Evolutionary conservation across 2,113 vertebrate species (phyloP).

Genomic region (Paracanthobrama guichenoti): DNA sequence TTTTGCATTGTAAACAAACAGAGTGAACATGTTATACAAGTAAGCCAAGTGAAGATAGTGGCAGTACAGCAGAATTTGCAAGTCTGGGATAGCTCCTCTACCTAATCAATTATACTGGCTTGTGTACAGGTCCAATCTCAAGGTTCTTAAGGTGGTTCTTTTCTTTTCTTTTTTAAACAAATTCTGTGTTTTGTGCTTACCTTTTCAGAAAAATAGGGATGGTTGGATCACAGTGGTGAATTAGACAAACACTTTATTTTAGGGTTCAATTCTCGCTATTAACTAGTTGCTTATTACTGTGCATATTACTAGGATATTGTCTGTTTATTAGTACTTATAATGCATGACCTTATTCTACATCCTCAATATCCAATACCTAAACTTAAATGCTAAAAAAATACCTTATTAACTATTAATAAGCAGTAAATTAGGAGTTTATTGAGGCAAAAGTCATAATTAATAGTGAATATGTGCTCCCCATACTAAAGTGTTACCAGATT

Average conservation of each 20-base stretch:
- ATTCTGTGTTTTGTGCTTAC: background rate
- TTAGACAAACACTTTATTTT: background rate
- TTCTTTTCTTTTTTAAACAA: background rate
- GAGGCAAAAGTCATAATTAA: too few species aligned
- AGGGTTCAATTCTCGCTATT: too few species aligned
- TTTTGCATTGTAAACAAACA: slow-evolving; percentile 9
- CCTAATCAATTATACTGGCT: background rate
- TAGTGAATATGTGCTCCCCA: too few species aligned
- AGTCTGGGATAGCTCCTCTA: background rate
- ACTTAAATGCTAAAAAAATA: too few species aligned
- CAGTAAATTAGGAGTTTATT: too few species aligned
- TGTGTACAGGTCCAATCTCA: background rate
- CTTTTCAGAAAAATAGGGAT: background rate
- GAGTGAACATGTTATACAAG: background rate
- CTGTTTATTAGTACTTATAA: too few species aligned
- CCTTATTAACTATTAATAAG: too few species aligned
- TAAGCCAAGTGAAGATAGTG: background rate
- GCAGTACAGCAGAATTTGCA: background rate
- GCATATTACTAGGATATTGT: too few species aligned
- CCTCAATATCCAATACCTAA: too few species aligned
- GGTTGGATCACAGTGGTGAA: background rate
- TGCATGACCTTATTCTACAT: too few species aligned
- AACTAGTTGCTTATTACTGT: too few species aligned
- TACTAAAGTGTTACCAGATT: background rate
- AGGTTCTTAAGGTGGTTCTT: background rate